phyloP scores from a whole-genome alignment of 2,797 vertebrate species.

The Lacerta bilineata region DNA sequence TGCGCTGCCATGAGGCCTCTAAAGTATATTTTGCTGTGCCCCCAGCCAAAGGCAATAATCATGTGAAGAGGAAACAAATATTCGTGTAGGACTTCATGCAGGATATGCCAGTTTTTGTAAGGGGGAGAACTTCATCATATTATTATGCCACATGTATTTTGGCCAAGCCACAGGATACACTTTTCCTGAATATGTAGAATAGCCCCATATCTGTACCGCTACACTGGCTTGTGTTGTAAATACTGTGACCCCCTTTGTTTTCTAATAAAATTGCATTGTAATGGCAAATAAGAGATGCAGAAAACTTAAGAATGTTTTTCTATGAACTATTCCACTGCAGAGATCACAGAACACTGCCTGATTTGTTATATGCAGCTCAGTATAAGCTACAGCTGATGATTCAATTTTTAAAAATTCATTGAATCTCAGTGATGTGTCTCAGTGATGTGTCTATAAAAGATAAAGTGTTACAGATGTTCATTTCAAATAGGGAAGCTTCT shows the following conservation, averaged over 20 bases:
- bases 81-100: background rate
- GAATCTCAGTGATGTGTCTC: background rate
- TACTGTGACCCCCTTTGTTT: background rate
- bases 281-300: background rate
- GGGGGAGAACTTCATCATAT: background rate
- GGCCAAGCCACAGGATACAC: background rate
- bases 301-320: background rate
- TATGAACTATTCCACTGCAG: background rate
- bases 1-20: background rate
- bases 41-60: background rate
- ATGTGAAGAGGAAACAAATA: too few relatives aligned
- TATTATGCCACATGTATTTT: background rate
- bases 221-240: background rate
- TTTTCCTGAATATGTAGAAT: background rate
- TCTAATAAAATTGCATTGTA: background rate
- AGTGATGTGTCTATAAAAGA: background rate
- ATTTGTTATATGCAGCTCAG: background rate
- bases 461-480: background rate
- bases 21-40: background rate
- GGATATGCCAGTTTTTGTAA: background rate
- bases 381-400: background rate
- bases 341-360: background rate
- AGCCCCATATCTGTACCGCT: background rate
- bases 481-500: background rate
- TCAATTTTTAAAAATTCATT: background rate